These are phyloP conservation scores for Xylocampa areola DNA, from an alignment of 2,888 invertebrate genomes.

Conservation along the genomic window DNA sequence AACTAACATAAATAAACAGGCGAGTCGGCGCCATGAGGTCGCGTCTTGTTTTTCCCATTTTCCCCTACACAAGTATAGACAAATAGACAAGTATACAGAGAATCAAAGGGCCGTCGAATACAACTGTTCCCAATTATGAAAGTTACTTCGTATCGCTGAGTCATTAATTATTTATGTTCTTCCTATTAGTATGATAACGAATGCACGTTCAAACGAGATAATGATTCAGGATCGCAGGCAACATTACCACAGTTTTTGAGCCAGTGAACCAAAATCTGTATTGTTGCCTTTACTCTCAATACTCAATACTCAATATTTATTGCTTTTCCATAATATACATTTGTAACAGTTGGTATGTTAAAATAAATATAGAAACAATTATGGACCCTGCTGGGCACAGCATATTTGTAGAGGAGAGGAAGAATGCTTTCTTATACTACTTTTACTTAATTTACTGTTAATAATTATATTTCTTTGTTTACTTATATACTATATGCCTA, in stretches of 20 bases:
- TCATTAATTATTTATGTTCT: conserved; percentile 63
- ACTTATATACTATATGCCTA: too few species aligned
- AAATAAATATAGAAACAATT: too few species aligned
- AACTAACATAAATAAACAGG: conserved; percentile 44
- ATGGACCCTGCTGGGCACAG: too few species aligned
- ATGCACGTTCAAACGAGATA: conserved; percentile 65
- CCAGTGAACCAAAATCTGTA: too few species aligned
- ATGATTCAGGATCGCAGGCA: conserved; percentile 54
- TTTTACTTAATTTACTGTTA: too few species aligned
- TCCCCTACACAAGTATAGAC: conserved; percentile 22
- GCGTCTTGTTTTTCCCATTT: conserved; percentile 41
- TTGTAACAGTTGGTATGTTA: too few species aligned
- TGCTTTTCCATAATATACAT: too few species aligned
- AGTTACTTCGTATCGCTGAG: conserved; percentile 54
- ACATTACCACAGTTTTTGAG: conserved; percentile 58
- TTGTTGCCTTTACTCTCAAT: too few species aligned
- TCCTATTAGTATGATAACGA: conserved; percentile 71
- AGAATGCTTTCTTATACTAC: too few species aligned
- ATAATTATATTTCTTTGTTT: too few species aligned
- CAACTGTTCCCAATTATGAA: conserved; percentile 56
- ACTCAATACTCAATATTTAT: too few species aligned
- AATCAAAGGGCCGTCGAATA: conserved; percentile 49
- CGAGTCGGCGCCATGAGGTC: conserved; percentile 48
- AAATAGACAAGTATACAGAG: conserved; percentile 14
- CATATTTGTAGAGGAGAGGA: too few species aligned